Percentiles rank a stretch among this genome's conserved stretches.
Conservation (phyloP, 2,113 vertebrate species). For the Zapus hudsonius region DNA sequence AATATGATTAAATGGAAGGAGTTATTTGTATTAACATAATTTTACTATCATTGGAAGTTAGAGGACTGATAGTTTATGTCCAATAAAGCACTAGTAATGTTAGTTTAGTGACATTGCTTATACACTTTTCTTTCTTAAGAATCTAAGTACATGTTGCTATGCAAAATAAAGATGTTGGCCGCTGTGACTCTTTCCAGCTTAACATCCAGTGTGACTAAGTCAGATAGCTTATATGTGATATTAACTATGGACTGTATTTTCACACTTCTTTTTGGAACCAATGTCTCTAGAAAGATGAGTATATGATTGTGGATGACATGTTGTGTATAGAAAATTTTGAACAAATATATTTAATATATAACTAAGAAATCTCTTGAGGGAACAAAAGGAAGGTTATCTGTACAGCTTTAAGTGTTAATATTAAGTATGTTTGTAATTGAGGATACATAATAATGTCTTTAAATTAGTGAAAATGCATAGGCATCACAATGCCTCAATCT, state of each 20-base stretch:
- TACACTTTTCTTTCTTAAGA: not conserved
- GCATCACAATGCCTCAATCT: conserved; percentile 27
- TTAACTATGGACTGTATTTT: not conserved
- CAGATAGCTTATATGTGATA: not conserved
- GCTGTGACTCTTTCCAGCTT: not conserved
- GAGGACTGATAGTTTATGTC: not conserved
- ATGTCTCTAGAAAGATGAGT: not conserved
- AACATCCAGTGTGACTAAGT: not conserved
- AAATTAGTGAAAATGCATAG: not conserved
- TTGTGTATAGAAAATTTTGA: not conserved
- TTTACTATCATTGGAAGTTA: conserved; percentile 64
- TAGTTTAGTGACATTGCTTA: not conserved
- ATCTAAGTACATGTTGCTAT: not conserved
- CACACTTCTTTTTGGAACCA: not conserved
- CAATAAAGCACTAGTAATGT: not conserved
- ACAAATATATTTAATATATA: conserved; percentile 7
- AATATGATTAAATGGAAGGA: conserved; percentile 40
- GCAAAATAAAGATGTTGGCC: not conserved
- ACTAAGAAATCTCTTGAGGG: not conserved
- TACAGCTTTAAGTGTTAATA: not conserved
- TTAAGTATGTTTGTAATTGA: not conserved
- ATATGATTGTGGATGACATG: not conserved
- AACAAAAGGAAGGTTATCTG: not conserved
- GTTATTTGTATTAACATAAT: not conserved
- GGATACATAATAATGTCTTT: not conserved